Base-by-base conservation (phyloP, 2,888 invertebrate genomes). In the Melinaea marsaeus region DNA sequence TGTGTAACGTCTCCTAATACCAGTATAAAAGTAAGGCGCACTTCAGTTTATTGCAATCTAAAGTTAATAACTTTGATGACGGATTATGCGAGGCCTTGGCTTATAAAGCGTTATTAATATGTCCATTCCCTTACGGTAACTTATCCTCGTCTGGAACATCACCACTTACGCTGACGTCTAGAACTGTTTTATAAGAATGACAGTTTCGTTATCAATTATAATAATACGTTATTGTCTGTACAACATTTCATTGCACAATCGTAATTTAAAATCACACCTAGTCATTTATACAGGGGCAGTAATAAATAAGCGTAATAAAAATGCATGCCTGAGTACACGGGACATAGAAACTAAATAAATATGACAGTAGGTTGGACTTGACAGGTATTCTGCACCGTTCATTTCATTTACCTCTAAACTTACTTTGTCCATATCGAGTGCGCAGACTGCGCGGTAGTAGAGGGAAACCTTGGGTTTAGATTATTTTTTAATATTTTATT, bases 1-100 rank as follows among this genome's bases (percentile, higher is more conserved):
- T 75, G 72, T 72, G 78, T 83, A 83, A 83, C 78, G 80, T 83
- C 79, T 79, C 79, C 82, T 87, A 85, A 88, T 87, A 84, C 83
- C 75, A 75, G 79, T 78, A 85, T 88, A 86, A 88, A 87, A 86
- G 85, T 85, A 86, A 83, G 82, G 80, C 78, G 79, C 82, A 85
- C 88, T 88, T 83, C 81, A 84, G 82, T 88, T 86, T 87, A 88
- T 87, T 83, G 85, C 86, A 79, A 87, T 88, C 85, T 83, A 84
- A 85, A 85, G 84, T 87, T 88, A 86, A 86, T 87, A 86, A 86
- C 81, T 78, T 74, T 73, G 74, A 75, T 75, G 78, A 77, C 74
- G 74, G 74, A 73, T 79, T 71, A 71, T 73, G 72, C 69, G 70
- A 72, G 72, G 66, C 63, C 69, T 72, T 71, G 70, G 70, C 69